Evolutionary conservation across 2,113 vertebrate species (phyloP).

Genomic region (Lethenteron reissneri): DNA sequence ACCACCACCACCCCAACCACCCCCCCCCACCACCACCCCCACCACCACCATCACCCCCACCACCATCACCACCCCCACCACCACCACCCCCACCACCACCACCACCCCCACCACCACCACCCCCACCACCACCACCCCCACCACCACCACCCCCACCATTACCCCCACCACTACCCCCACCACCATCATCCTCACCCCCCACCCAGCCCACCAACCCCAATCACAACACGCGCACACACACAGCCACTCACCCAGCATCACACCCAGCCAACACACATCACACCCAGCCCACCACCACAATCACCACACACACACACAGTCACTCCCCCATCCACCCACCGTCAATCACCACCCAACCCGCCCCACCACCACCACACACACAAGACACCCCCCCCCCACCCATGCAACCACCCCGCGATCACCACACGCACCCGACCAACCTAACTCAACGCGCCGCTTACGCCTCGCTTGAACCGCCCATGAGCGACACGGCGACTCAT

Average conservation of each 20-base stretch:
- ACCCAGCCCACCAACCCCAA: not conserved
- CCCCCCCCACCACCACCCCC: not conserved
- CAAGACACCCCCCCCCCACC: too few species aligned
- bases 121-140: not conserved
- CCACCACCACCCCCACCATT: not conserved
- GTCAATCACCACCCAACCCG: too few species aligned
- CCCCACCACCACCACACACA: too few species aligned
- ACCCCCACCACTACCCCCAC: not conserved
- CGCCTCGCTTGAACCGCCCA: too few species aligned
- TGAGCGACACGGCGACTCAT: too few species aligned
- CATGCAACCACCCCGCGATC: too few species aligned
- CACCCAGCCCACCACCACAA: too few species aligned
- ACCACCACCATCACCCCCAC: not conserved
- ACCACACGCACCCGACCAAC: too few species aligned
- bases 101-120: not conserved
- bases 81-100: not conserved
- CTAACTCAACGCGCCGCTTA: too few species aligned
- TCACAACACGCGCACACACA: not conserved
- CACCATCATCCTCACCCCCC: not conserved
- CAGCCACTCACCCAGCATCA: not conserved
- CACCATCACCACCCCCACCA: conserved; percentile 26
- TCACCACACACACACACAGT: too few species aligned
- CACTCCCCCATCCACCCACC: too few species aligned
- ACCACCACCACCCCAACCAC: not conserved
- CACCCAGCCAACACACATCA: too few species aligned